Percentiles rank a stretch among this genome's conserved stretches.
These are phyloP conservation scores for Barypeithes pellucidus DNA, from an alignment of 2,888 invertebrate species.

Conservation along the genomic window DNA sequence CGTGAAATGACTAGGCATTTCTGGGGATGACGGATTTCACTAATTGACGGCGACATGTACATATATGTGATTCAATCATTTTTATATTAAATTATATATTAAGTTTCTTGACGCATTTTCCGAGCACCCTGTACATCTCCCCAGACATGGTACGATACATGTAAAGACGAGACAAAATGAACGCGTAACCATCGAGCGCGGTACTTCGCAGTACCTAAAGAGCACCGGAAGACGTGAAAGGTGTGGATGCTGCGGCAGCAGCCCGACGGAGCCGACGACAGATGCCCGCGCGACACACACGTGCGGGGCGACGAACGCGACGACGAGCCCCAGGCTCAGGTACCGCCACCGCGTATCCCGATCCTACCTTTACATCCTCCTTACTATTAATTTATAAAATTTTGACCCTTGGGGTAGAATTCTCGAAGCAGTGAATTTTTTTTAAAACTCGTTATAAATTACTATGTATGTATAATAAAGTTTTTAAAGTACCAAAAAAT, in stretches of 20 bases:
- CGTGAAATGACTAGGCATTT: too few species aligned
- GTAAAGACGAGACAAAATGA: neutral
- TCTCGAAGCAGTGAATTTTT: too few species aligned
- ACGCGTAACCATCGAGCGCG: constrained; percentile 14
- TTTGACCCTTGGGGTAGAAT: too few species aligned
- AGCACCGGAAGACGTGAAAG: constrained; percentile 35
- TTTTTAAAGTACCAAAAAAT: neutral
- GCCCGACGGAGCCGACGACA: constrained; percentile 26
- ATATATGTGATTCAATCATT: too few species aligned
- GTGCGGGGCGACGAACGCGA: constrained; percentile 16
- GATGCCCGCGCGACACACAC: constrained; percentile 29
- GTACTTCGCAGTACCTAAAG: constrained; percentile 22
- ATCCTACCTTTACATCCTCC: too few species aligned
- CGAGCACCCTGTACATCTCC: neutral
- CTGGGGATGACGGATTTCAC: too few species aligned
- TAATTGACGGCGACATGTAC: too few species aligned
- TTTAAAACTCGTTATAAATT: too few species aligned
- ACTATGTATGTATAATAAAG: too few species aligned
- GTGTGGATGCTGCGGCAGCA: constrained; percentile 32
- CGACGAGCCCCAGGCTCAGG: neutral
- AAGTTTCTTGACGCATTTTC: too few species aligned
- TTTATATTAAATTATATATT: too few species aligned
- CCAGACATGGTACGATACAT: neutral
- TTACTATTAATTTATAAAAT: too few species aligned
- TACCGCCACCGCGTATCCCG: neutral